Base-by-base conservation (phyloP, 2,888 invertebrate genomes). In the Plutella xylostella region DNA sequence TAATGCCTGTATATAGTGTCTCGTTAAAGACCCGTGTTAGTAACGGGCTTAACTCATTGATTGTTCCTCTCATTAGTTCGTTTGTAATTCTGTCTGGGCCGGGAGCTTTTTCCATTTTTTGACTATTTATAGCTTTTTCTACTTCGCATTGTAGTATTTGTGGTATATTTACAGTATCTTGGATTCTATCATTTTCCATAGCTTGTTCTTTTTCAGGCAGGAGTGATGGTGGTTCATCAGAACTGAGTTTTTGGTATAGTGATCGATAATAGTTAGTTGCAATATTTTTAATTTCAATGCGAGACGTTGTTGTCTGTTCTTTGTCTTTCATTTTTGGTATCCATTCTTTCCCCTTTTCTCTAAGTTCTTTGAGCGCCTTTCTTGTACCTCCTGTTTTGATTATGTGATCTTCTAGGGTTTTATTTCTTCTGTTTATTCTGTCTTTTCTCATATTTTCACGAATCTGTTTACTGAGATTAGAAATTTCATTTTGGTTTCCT, bases 21-120 rank as follows among this genome's bases (percentile, higher is more conserved):
- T 49, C 42, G 14, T 56, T 55, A 15, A 55, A 56, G 0, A 58
- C 4, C 18, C 43, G 40, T 14, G 49, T 48, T 18, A 53, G 45
- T 34, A 51, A 47, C 12, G 53, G 53, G 1, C n/a, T n/a, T 30
- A 56, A 1, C 45, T 52, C 49, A 12, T 45, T 35, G 0, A 48
- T 4, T 0, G 46, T 51, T 2, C 50, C 53, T 50, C 33, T 50
- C 12, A 55, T 19, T 0, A 55, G 28, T 21, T 55, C 56, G 20
- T 56, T 54, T 41, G 45, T 21, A 3, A 59, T 51, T 15, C 38
- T 51, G n/a, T 55, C 55, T 2, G 55, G 51, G 0, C 55, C 35
- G 18, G 34, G 21, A 5, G 35, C n/a, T 42, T 42, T 42, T 17
- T 31, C 31, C 3, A 28, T 28, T 28, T 28, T 28, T n/a, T 28